These are phyloP conservation scores for Drosophila kurseongensis DNA, from an alignment of 1,140 invertebrate genomes.

Conservation along the genomic window DNA sequence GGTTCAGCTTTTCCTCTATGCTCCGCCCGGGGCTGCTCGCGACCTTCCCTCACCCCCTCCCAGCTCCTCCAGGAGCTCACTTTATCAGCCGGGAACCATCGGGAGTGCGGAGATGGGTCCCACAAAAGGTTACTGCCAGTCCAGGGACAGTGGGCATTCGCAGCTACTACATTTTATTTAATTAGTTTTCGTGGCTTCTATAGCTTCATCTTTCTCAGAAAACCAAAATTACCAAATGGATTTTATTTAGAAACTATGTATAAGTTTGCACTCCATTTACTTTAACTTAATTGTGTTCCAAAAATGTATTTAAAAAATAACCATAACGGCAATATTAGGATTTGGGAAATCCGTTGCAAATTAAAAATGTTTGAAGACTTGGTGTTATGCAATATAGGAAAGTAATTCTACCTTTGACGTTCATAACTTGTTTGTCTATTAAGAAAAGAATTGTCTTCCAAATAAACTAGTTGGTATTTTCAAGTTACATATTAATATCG, in stretches of 20 bases:
- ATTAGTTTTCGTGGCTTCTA: background rate
- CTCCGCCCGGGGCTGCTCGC: slow-evolving; percentile 18
- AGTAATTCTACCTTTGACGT: no score
- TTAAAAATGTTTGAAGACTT: no score
- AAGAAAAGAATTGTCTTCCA: no score
- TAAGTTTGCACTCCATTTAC: no score
- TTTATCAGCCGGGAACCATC: slow-evolving; percentile 70
- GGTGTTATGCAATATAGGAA: no score
- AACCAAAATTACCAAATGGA: background rate
- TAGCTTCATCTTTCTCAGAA: background rate
- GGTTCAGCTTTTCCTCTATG: slow-evolving; percentile 26
- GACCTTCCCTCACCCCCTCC: background rate
- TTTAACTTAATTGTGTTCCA: no score
- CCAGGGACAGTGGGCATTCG: slow-evolving; percentile 14
- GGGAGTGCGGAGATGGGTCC: slow-evolving; percentile 19
- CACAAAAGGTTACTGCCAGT: slow-evolving; percentile 55
- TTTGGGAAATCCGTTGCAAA: no score
- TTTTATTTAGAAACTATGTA: background rate
- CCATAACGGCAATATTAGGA: no score
- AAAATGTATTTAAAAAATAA: no score
- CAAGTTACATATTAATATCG: background rate
- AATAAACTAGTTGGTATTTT: no score
- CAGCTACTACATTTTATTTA: background rate
- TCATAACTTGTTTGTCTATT: no score
- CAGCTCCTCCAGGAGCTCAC: slow-evolving; percentile 10